Percentiles rank a stretch among this genome's conserved stretches.
Conservation (phyloP, 2,113 vertebrate species). For the Cygnus atratus region DNA sequence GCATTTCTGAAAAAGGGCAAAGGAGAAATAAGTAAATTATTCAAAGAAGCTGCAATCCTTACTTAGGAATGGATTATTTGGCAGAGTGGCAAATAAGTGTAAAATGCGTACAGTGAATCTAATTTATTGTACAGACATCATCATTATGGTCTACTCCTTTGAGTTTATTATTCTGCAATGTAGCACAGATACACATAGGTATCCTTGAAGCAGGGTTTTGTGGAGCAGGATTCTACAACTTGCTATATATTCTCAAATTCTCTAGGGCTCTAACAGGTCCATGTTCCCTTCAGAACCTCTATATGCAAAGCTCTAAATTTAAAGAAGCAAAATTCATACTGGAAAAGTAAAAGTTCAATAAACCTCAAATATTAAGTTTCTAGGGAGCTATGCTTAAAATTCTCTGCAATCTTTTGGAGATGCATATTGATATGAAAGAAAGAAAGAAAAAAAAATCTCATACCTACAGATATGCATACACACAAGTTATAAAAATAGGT, state of each 20-base stretch:
- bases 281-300: accelerated
- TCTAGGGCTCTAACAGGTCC: background rate
- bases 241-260: background rate
- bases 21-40: background rate
- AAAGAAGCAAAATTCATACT: background rate
- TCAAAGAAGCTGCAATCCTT: background rate
- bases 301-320: accelerated
- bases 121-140: background rate
- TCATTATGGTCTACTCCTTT: background rate
- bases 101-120: background rate
- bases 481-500: background rate
- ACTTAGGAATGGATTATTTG: background rate
- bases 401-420: background rate
- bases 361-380: background rate
- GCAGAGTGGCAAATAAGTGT: background rate
- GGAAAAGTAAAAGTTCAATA: background rate
- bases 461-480: background rate
- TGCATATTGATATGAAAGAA: background rate
- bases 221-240: background rate
- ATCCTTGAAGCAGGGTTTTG: background rate
- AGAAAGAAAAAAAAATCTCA: background rate
- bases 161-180: background rate
- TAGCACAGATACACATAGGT: background rate
- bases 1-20: background rate
- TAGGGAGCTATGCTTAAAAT: background rate